Evolutionary conservation across 2,888 invertebrate genomes (phyloP).

Genomic region (Napeogenes sylphis): DNA sequence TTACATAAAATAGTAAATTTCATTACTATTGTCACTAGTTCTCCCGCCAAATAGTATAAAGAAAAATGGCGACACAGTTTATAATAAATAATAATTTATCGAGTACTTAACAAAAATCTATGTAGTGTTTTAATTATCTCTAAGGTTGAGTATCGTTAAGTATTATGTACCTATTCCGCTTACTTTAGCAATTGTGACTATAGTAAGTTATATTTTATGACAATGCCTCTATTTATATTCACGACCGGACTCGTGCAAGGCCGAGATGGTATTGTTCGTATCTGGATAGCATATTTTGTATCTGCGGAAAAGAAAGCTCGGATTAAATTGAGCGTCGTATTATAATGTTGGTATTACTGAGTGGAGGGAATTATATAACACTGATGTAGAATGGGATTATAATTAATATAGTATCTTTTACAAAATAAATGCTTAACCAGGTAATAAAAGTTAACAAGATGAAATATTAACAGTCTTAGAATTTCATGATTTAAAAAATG

Average conservation of each 20-base stretch:
- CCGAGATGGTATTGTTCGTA: slow-evolving; percentile 21
- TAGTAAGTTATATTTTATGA: slow-evolving; percentile 4
- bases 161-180: not conserved
- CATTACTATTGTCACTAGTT: no score
- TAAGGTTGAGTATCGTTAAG: not conserved
- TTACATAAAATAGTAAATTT: no score
- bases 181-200: slow-evolving; percentile 4
- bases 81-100: slow-evolving; percentile 9
- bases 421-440: no score
- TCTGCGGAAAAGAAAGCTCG: slow-evolving; percentile 55
- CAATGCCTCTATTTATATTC: slow-evolving; percentile 7
- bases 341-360: slow-evolving; percentile 71
- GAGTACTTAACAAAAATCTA: slow-evolving; percentile 16
- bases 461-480: no score
- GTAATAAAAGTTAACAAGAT: no score
- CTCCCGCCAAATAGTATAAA: no score
- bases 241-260: slow-evolving; percentile 5
- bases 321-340: slow-evolving; percentile 72
- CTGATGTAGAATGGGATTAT: slow-evolving; percentile 48
- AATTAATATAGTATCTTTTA: no score
- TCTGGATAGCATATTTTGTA: slow-evolving; percentile 27
- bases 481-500: no score
- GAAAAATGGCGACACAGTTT: no score
- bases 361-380: slow-evolving; percentile 66
- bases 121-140: not conserved